Percentiles rank a stretch among this genome's conserved stretches.
Evolutionary conservation across 2,888 invertebrate species (phyloP).

Genomic region (Xestobium rufovillosum): DNA sequence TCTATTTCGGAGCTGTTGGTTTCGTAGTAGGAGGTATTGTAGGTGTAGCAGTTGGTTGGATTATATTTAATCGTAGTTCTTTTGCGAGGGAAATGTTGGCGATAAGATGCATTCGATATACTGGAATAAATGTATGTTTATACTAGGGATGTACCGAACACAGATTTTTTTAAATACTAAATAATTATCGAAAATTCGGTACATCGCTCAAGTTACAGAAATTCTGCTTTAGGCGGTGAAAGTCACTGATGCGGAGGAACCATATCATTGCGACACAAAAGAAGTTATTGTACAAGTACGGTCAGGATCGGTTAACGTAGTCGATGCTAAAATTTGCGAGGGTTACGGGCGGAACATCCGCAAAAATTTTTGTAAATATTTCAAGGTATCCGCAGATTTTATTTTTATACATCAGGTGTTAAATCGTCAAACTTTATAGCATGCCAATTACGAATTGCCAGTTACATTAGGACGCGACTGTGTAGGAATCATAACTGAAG

Average conservation of each 20-base stretch:
- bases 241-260: neutral
- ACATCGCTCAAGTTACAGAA: too few relatives aligned
- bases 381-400: too few relatives aligned
- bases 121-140: too few relatives aligned
- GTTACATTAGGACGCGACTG: slow-evolving; percentile 50
- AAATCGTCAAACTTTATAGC: slow-evolving; percentile 15
- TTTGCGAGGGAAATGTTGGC: too few relatives aligned
- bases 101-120: too few relatives aligned
- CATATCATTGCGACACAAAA: neutral
- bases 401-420: too few relatives aligned
- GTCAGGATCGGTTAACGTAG: neutral
- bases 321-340: slow-evolving; percentile 1
- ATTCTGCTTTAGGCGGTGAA: too few relatives aligned
- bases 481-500: slow-evolving; percentile 47
- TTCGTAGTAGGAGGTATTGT: neutral
- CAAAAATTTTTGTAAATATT: neutral
- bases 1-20: neutral
- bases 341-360: neutral
- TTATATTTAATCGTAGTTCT: too few relatives aligned
- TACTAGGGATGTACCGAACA: too few relatives aligned
- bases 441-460: slow-evolving; percentile 41
- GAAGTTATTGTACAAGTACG: neutral
- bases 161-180: too few relatives aligned
- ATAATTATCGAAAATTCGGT: too few relatives aligned
- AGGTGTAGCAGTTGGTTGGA: neutral